phyloP scores from a whole-genome alignment of 1,140 invertebrate genomes.

The Pseudomyrmex pallidus region DNA sequence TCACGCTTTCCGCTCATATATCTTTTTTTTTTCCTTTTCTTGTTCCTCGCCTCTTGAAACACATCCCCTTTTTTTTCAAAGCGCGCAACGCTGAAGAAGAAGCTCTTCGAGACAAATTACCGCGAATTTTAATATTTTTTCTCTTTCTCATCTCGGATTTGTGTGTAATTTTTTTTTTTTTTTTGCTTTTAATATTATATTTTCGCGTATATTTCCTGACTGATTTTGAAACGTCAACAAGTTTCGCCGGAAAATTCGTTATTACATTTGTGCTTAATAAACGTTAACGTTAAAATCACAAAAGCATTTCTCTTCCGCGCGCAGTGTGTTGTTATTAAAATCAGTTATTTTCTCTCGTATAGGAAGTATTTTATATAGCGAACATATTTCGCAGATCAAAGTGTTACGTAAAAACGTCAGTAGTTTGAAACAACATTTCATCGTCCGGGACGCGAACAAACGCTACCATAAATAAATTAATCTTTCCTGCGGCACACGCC shows the following conservation, averaged over 20 bases:
- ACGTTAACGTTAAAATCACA: neutral
- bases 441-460: neutral
- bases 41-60: too few species aligned
- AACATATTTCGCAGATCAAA: conserved; percentile 29
- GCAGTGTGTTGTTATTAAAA: neutral
- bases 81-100: too few species aligned
- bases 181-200: too few species aligned
- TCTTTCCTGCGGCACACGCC: neutral
- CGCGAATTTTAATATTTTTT: too few species aligned
- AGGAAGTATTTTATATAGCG: too few species aligned
- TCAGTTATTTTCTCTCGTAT: neutral
- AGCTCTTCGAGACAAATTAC: too few species aligned
- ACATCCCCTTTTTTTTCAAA: too few species aligned
- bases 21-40: too few species aligned
- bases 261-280: neutral
- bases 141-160: too few species aligned
- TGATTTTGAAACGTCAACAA: neutral
- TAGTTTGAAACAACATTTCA: conserved; percentile 14
- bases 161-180: too few species aligned
- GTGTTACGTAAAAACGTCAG: neutral
- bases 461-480: conserved; percentile 36
- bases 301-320: neutral
- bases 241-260: neutral
- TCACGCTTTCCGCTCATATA: neutral
- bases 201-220: too few species aligned